Evolutionary conservation across 2,113 vertebrate species (phyloP).

Genomic region (Piprites chloris): DNA sequence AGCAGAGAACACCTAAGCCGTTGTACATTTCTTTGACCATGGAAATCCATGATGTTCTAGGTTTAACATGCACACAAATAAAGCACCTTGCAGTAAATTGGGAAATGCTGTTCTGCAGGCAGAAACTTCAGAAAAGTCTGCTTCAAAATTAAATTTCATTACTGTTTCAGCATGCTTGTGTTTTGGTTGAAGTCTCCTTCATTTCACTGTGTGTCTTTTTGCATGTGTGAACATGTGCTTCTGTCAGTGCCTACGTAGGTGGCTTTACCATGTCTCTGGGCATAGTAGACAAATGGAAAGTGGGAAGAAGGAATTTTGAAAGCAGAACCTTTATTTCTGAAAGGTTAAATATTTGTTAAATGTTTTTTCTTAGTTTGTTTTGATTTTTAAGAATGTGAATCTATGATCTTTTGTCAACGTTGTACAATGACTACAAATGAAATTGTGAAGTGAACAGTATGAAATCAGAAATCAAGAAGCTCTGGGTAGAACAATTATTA

Average conservation of each 20-base stretch:
- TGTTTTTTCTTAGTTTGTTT: accelerated
- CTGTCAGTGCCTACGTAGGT: neutral
- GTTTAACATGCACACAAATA: neutral
- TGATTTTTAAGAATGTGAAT: neutral
- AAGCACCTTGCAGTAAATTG: neutral
- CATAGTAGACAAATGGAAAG: neutral
- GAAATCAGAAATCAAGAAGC: neutral
- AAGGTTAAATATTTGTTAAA: neutral
- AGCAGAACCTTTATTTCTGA: neutral
- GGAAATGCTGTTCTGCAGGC: neutral
- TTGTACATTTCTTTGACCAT: neutral
- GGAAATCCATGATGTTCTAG: neutral
- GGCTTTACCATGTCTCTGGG: neutral
- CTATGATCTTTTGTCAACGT: neutral
- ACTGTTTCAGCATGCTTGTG: neutral
- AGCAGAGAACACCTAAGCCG: neutral
- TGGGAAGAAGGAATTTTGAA: neutral
- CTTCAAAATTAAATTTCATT: neutral
- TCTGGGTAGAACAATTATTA: neutral
- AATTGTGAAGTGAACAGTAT: neutral
- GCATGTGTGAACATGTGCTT: neutral
- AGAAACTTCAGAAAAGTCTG: neutral
- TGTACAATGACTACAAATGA: neutral
- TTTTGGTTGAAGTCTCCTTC: neutral
- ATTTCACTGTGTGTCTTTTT: neutral